Conservation (phyloP, 2,888 invertebrate species). For the Dorcus hopei region DNA sequence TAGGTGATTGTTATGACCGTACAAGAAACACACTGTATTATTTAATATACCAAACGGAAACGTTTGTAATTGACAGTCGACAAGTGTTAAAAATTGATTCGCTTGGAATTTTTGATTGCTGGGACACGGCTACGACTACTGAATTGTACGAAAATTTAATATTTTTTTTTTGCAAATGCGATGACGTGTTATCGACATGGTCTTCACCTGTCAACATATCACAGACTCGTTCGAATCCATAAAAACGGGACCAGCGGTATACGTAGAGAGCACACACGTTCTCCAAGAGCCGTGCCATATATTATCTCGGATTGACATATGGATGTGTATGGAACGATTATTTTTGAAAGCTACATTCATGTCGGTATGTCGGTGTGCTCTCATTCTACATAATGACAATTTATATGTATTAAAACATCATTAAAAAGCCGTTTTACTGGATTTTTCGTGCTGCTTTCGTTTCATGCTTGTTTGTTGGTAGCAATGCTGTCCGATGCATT, state of each 20-base stretch:
- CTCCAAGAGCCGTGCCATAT: constrained; percentile 39
- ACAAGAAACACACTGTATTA: no score
- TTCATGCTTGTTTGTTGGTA: constrained; percentile 10
- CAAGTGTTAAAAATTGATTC: no score
- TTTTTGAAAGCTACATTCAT: constrained; percentile 45
- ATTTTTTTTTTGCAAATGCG: no score
- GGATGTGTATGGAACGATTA: constrained; percentile 42
- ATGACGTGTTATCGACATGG: background rate
- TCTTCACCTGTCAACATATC: constrained; percentile 13
- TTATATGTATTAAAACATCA: constrained; percentile 14
- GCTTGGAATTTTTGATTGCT: no score
- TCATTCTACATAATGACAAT: constrained; percentile 4
- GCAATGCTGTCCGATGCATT: background rate
- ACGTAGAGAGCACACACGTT: constrained; percentile 32
- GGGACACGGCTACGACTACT: no score
- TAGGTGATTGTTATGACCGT: no score
- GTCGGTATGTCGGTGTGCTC: constrained; percentile 4
- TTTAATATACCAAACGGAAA: no score
- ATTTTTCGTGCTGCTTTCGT: constrained; percentile 12
- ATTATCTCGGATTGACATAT: constrained; percentile 44
- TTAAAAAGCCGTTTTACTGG: constrained; percentile 13
- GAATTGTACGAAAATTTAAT: no score
- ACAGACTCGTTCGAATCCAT: constrained; percentile 6
- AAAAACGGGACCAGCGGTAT: constrained; percentile 6
- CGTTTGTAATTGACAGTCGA: no score